These are phyloP conservation scores for Tachina fera DNA, from an alignment of 2,888 invertebrate genomes.

Conservation along the genomic window DNA sequence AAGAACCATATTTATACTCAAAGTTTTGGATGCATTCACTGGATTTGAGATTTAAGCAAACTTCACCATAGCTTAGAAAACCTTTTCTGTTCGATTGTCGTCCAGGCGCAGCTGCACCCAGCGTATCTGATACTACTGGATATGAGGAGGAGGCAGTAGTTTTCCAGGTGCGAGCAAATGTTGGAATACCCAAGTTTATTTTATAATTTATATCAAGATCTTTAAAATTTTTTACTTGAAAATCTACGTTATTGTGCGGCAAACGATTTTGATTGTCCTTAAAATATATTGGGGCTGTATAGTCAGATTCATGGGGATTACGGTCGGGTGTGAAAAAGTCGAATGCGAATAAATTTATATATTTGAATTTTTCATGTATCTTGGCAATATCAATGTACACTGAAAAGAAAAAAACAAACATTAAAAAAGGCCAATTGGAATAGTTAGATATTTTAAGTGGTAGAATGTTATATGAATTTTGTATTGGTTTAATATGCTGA, in stretches of 20 bases:
- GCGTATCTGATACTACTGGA: constrained; percentile 88
- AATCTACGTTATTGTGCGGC: constrained; percentile 87
- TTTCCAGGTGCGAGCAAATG: constrained; percentile 91
- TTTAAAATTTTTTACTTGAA: constrained; percentile 87
- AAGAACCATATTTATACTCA: constrained; percentile 84
- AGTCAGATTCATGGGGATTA: constrained; percentile 91
- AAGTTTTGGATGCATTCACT: no score
- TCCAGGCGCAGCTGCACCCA: constrained; percentile 86
- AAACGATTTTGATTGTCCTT: constrained; percentile 86
- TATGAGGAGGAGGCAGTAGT: constrained; percentile 86
- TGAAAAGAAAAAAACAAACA: constrained; percentile 79
- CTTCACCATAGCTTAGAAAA: constrained; percentile 90
- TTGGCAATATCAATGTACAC: constrained; percentile 91
- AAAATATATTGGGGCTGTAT: constrained; percentile 88
- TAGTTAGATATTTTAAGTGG: no score
- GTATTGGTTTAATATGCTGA: no score
- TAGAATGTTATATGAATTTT: no score
- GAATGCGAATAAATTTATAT: constrained; percentile 90
- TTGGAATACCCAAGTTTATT: constrained; percentile 88
- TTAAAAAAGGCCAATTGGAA: no score
- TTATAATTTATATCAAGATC: constrained; percentile 84
- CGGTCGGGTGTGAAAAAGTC: constrained; percentile 91
- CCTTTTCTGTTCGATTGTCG: constrained; percentile 88
- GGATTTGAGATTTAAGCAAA: constrained; percentile 86
- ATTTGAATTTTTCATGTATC: constrained; percentile 89